A percentile compares a stretch with the other conserved stretches of the same genome.
These are phyloP conservation scores for Ornithoptera alexandrae DNA, from an alignment of 2,888 invertebrate genomes.

Conservation along the genomic window DNA sequence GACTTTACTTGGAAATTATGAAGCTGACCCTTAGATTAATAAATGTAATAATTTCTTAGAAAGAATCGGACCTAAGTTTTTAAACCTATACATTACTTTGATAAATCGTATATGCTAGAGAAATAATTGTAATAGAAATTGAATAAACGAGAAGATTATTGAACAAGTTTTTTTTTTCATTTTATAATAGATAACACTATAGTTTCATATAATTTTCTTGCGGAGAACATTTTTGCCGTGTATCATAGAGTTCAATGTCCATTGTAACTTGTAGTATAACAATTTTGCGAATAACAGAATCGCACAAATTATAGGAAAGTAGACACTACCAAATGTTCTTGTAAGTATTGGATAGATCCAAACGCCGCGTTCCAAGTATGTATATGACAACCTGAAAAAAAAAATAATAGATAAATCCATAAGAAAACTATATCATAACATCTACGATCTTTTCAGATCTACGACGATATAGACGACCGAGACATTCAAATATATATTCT, in stretches of 20 bases:
- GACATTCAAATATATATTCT: too few species aligned
- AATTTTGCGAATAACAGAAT: constrained; percentile 34
- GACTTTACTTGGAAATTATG: too few species aligned
- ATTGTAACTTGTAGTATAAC: constrained; percentile 51
- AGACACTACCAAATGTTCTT: constrained; percentile 47
- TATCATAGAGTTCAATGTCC: constrained; percentile 39
- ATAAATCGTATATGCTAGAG: too few species aligned
- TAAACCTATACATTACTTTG: too few species aligned
- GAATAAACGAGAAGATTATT: too few species aligned
- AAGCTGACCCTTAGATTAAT: too few species aligned
- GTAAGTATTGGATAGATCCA: constrained; percentile 64
- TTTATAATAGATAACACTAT: not conserved
- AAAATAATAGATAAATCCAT: not conserved
- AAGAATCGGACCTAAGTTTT: too few species aligned
- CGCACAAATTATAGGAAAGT: constrained; percentile 43
- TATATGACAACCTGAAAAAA: constrained; percentile 56
- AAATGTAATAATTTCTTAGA: too few species aligned
- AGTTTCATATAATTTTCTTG: constrained; percentile 17
- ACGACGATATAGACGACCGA: too few species aligned
- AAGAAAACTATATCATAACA: not conserved
- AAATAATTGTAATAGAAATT: too few species aligned
- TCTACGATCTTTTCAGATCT: too few species aligned
- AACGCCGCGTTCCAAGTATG: constrained; percentile 48
- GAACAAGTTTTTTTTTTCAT: too few species aligned
- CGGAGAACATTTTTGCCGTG: constrained; percentile 29